Base-by-base conservation (phyloP, 2,888 invertebrate species). In the Habroteleia sp. region DNA sequence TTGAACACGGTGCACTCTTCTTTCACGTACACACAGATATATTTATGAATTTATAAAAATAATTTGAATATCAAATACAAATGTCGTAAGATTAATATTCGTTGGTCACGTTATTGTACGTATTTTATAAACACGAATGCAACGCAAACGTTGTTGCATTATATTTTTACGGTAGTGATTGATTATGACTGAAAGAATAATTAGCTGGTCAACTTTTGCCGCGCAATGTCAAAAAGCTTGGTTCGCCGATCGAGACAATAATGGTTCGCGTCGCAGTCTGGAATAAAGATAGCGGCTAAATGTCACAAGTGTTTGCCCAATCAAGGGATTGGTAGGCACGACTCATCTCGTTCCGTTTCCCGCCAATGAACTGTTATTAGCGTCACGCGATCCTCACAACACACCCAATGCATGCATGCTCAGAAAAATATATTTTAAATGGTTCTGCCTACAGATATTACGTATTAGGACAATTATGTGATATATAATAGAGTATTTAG, bases 301-400 rank as follows among this genome's bases (percentile, higher is more conserved):
- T 85, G 84, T 85, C 85, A 85, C 82, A 82, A 78, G 75, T 78
- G 79, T 83, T 85, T 82, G 80, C 84, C 82, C 82, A 83, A 85
- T 85, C 85, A 79, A 76, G 74, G 74, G 80, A 82, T 81, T 77
- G 83, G 83, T 85, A 85, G 84, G 83, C 85, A 86, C 85, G 86
- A 84, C 82, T 83, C 81, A 83, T 84, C 83, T 78, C 80, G 77
- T 81, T 76, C 78, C 79, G 82, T 81, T 83, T 82, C 73, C 73
- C 73, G 73, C 62, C 73, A 54, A 58, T 77, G 75, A 77, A 79
- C 73, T 79, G 62, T 78, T 74, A 85, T 85, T 85, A 85, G 79
- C 83, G 81, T 84, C 85, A 85, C 85, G 85, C 85, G 83, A 85
- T 81, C 56, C 54, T 63, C 58, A 33, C 29, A 65, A 65, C 72